phyloP scores from a whole-genome alignment of 37 sponge, comb jelly and placozoan genomes.

The Lycopodina hypogea region DNA sequence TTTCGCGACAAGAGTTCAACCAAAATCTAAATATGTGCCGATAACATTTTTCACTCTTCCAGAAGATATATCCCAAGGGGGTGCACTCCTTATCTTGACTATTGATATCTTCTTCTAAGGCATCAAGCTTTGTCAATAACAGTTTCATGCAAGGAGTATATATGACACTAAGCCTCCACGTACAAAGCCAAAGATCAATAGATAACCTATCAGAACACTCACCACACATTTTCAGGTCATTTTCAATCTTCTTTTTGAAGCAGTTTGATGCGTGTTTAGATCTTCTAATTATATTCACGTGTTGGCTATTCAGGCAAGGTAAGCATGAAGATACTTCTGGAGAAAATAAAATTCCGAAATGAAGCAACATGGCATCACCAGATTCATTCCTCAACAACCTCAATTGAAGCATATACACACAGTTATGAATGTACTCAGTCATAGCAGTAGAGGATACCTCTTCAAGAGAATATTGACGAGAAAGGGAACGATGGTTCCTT shows the following conservation, averaged over 20 bases:
- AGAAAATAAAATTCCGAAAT: constrained; percentile 15
- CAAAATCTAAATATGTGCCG: constrained; percentile 37
- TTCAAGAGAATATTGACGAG: not conserved
- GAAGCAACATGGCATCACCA: not conserved
- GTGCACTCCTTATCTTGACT: not conserved
- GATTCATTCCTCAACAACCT: not conserved
- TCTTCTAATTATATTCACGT: constrained; percentile 12
- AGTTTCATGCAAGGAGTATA: not conserved
- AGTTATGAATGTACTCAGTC: constrained; percentile 12
- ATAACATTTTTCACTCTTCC: constrained; percentile 15
- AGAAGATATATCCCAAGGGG: constrained; percentile 16
- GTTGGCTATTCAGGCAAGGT: constrained; percentile 4
- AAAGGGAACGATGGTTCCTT: not conserved
- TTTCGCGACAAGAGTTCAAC: constrained; percentile 32
- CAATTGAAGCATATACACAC: not conserved
- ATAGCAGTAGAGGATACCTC: constrained; percentile 15
- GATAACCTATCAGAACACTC: not conserved
- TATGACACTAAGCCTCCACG: constrained; percentile 40
- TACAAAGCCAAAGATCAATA: constrained; percentile 23
- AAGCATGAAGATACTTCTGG: constrained; percentile 29
- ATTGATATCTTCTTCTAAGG: not conserved
- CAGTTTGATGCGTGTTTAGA: not conserved
- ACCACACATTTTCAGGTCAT: not conserved
- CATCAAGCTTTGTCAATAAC: not conserved
- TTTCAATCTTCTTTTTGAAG: not conserved